phyloP scores from a whole-genome alignment of 2,797 vertebrate genomes.

The Uromys caudimaculatus region DNA sequence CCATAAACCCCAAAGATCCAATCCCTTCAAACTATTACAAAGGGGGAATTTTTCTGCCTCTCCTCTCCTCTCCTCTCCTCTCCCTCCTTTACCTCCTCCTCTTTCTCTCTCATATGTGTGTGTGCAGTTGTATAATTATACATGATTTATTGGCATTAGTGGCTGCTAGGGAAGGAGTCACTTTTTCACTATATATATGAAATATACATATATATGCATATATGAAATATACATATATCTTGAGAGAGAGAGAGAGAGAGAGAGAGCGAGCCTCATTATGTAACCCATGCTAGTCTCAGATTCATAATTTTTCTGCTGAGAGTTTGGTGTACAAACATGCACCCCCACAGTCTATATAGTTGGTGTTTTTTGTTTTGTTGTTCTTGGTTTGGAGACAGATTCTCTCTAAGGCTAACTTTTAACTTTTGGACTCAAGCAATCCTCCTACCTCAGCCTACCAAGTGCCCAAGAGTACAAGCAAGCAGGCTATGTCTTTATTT shows the following conservation, averaged over 20 bases:
- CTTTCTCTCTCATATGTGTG: neutral
- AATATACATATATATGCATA: neutral
- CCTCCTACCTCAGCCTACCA: neutral
- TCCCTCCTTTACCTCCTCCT: neutral
- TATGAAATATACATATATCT: neutral
- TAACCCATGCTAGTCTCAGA: neutral
- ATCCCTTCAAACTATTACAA: neutral
- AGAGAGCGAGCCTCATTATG: neutral
- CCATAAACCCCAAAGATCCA: constrained; percentile 24
- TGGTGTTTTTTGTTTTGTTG: neutral
- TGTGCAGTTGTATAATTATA: neutral
- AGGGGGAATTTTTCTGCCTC: neutral
- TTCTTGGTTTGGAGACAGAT: neutral
- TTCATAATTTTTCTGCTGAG: neutral
- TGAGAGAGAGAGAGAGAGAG: neutral
- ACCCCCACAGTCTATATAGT: neutral
- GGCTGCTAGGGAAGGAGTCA: neutral
- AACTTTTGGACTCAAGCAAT: neutral
- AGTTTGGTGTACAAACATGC: neutral
- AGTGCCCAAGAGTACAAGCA: neutral
- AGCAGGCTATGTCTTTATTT: neutral
- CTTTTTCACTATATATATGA: neutral
- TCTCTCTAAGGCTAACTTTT: neutral
- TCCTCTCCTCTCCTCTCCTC: neutral
- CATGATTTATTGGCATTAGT: neutral